Base-by-base conservation (phyloP, 2,113 vertebrate species). In the Brachionichthys hirsutus region DNA sequence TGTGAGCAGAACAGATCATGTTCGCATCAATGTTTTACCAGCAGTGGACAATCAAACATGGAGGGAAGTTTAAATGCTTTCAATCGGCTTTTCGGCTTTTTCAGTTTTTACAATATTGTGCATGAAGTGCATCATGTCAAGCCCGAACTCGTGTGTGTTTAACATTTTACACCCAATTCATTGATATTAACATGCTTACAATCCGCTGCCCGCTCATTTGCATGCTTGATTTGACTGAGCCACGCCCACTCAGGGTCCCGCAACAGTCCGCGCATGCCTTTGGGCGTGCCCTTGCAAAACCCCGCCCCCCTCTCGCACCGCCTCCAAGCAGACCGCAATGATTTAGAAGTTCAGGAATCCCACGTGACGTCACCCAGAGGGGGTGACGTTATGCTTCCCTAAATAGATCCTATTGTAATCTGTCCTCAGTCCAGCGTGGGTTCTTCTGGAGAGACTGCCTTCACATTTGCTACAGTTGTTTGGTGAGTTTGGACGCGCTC, bases 311-410 rank as follows among this genome's bases (percentile, higher is more conserved):
- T 56, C 84, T 67, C 41, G 72, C 62, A 67, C 82, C 73, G 81
- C 72, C 84, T 67, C 85, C 82, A 70, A 72, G 75, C 89, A 91
- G 92, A 94, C 94, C 93, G 94, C 95, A 94, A 96, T 97, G 96
- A 98, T 98, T 98, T 96, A 97, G 94, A 98, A 98, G 94, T 97
- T 98, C 94, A 98, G 95, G 96, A 98, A 98, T 98, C 95, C 96
- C 95, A 98, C 95, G 96, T 98, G 96, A 98, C 96, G 96, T 98
- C 96, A 98, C 94, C 92, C 72, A 41, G 89, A 84, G 96, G 92
- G 86, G 96, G 92, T 97, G 96, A 98, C 94, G 96, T 98, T 95
- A 98, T 98, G 95, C 94, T 94, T 92, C 96, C 97, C 94, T 96
- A 97, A 98, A 98, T 98, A 98, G 96, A 95, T 92, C 93, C 95